Percentiles rank a stretch among this genome's conserved stretches.
phyloP scores from a whole-genome alignment of 2,888 invertebrate genomes.

The Ptychoptera albimana region DNA sequence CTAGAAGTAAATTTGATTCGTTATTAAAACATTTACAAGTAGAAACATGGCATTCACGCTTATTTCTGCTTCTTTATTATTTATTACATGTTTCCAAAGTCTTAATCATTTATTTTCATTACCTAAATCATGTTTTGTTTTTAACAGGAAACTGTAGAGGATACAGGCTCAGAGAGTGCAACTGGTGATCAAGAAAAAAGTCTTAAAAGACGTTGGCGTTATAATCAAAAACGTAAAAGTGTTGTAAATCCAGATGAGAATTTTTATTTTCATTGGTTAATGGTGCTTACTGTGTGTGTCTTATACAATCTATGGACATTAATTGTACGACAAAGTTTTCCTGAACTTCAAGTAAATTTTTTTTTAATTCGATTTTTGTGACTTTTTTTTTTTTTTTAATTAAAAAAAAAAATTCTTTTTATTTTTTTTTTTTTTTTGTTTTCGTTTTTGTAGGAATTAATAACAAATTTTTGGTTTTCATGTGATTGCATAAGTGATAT shows the following conservation, averaged over 20 bases:
- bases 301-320: constrained; percentile 92
- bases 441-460: constrained; percentile 43
- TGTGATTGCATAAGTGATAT: constrained; percentile 77
- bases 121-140: too few relatives aligned
- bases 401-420: too few relatives aligned
- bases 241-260: constrained; percentile 93
- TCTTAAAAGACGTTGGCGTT: constrained; percentile 45
- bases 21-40: too few relatives aligned
- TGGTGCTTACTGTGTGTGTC: constrained; percentile 74
- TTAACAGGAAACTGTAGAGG: constrained; percentile 42
- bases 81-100: too few relatives aligned
- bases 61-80: too few relatives aligned
- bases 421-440: not conserved
- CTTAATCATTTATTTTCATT: too few relatives aligned
- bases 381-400: not conserved
- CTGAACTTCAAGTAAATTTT: constrained; percentile 56
- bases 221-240: constrained; percentile 54
- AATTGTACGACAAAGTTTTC: constrained; percentile 87
- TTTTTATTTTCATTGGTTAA: constrained; percentile 91
- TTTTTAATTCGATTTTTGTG: not conserved
- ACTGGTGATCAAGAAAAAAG: constrained; percentile 40
- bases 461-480: constrained; percentile 59
- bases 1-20: too few relatives aligned
- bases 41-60: too few relatives aligned
- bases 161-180: constrained; percentile 53